These are phyloP conservation scores for Apis laboriosa DNA, from an alignment of 1,140 invertebrate genomes.

Conservation along the genomic window DNA sequence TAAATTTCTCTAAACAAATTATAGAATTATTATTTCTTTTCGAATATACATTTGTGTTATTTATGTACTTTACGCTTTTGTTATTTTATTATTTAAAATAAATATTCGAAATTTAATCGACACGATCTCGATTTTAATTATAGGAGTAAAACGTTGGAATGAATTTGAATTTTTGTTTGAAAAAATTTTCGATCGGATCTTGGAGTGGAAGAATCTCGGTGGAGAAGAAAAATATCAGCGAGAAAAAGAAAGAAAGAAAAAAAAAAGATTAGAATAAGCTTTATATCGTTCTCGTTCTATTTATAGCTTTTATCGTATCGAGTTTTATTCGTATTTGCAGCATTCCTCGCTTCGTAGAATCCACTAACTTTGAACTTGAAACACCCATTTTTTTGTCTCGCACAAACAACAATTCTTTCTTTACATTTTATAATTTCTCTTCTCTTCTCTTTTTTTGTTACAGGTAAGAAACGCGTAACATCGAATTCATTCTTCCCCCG, in stretches of 20 bases:
- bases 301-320: conserved; percentile 12
- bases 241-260: too few relatives aligned
- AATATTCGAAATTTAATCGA: too few relatives aligned
- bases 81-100: too few relatives aligned
- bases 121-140: too few relatives aligned
- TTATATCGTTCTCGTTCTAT: neutral
- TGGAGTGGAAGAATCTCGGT: neutral
- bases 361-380: neutral
- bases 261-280: neutral
- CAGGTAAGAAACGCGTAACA: neutral
- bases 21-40: too few relatives aligned
- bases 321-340: conserved; percentile 5
- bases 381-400: too few relatives aligned
- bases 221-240: neutral
- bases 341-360: neutral
- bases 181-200: neutral
- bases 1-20: too few relatives aligned
- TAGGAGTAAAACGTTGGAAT: neutral
- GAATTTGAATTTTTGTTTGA: neutral
- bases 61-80: too few relatives aligned
- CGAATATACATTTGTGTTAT: too few relatives aligned
- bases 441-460: neutral
- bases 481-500: too few relatives aligned
- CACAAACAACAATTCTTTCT: neutral
- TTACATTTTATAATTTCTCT: too few relatives aligned